Conservation (phyloP, 2,113 vertebrate genomes). For the Catharus minimus region DNA sequence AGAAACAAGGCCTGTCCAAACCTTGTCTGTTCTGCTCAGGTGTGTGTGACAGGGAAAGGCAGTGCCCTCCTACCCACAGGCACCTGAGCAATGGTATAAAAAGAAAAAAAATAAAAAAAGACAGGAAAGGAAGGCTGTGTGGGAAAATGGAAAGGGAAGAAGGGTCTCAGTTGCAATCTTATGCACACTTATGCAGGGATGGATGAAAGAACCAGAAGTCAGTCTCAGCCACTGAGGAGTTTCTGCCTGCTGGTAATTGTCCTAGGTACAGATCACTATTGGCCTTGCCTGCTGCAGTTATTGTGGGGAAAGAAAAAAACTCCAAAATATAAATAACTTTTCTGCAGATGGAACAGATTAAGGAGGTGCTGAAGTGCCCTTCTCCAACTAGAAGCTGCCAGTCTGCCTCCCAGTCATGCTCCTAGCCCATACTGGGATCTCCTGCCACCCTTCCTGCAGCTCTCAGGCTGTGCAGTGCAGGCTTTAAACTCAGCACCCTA, state of each 20-base stretch:
- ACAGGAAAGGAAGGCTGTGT: not conserved
- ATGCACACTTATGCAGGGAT: not conserved
- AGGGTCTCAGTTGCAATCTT: not conserved
- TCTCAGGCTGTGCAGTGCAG: not conserved
- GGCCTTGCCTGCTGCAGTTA: not conserved
- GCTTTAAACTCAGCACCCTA: not conserved
- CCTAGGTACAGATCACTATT: fast-evolving
- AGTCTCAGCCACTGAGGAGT: not conserved
- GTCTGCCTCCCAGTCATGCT: fast-evolving
- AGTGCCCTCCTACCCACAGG: not conserved
- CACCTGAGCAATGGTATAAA: not conserved
- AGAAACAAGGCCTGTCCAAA: not conserved
- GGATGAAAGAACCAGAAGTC: not conserved
- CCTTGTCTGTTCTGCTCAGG: not conserved
- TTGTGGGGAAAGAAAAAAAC: fast-evolving
- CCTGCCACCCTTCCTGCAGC: not conserved
- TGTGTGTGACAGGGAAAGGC: not conserved
- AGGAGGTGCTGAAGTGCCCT: not conserved
- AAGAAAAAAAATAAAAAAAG: fast-evolving
- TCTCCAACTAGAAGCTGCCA: not conserved
- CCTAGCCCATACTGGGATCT: not conserved
- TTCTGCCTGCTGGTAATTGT: not conserved
- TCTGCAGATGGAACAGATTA: not conserved
- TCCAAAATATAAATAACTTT: not conserved
- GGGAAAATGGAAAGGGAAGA: not conserved